These are phyloP conservation scores for Eurystomus glaucurus DNA, from an alignment of 2,797 vertebrate genomes.

Conservation along the genomic window DNA sequence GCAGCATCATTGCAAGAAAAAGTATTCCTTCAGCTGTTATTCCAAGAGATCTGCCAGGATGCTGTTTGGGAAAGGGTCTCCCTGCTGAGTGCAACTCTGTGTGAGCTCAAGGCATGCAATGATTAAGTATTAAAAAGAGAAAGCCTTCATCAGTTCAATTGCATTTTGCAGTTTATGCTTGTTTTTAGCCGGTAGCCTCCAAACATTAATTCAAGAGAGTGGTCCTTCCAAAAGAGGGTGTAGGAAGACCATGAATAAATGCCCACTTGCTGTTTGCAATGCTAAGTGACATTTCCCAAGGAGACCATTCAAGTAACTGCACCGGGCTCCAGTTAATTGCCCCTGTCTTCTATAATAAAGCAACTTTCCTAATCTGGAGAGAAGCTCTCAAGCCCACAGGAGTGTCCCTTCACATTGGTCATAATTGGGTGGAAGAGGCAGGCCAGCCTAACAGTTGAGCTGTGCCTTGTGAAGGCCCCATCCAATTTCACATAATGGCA, in stretches of 20 bases:
- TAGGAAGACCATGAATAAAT: constrained; percentile 14
- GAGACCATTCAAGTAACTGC: not conserved
- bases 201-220: not conserved
- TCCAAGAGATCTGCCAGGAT: not conserved
- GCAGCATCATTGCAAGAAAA: not conserved
- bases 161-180: not conserved
- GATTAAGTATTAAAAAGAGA: not conserved
- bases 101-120: not conserved
- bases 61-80: not conserved
- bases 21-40: not conserved
- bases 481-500: constrained; percentile 58
- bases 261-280: not conserved
- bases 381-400: not conserved
- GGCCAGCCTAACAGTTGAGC: not conserved
- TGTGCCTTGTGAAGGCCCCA: constrained; percentile 12
- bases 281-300: constrained; percentile 13
- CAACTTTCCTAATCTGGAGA: not conserved
- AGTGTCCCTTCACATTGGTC: not conserved
- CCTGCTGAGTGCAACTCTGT: no score
- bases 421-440: not conserved
- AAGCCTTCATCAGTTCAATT: not conserved
- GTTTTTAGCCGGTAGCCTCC: not conserved
- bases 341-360: constrained; percentile 21
- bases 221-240: not conserved
- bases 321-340: not conserved